Base-by-base conservation (phyloP, 2,797 vertebrate genomes). In the Tadarida brasiliensis region DNA sequence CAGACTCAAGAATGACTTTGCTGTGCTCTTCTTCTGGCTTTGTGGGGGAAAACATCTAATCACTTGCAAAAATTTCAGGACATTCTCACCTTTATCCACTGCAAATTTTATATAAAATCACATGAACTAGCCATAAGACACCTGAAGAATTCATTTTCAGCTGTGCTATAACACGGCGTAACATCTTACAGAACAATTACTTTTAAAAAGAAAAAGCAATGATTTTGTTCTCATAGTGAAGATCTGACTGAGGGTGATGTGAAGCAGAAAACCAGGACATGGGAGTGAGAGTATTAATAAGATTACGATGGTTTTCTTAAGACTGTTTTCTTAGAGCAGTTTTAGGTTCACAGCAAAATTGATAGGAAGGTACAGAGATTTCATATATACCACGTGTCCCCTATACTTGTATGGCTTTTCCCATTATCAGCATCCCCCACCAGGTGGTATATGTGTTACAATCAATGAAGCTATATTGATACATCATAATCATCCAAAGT, bases 181-280 rank as follows among this genome's bases (percentile, higher is more conserved):
- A 47, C 4, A 63, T 30, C 68, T 73, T 68, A 33, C 11, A 70
- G 24, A 61, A 51, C 3, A 82, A 88, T 63, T 65, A 80, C 5
- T 59, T 94, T 68, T 59, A 80, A 73, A 19, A 73, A 91, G 57
- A 94, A 80, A 94, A 91, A 91, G 49, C 57, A 57, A 39, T 65
- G 19, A 54, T 33, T 81, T 73, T 49, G 26, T 74, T n/a, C 35
- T 80, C 35, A 74, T 5, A n/a, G 47, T 73, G 74, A 91, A 63
- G 26, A 51, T 70, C 5, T n/a, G 59, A 81, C 6, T 49, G 33
- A 70, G 67, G 16, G 57, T 54, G 12, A 87, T 16, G 20, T 12
- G 35, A 56, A 71, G 22, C 14, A 56, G 24, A 81, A 74, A 91
- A 82, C n/a, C 54, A 71, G 44, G 80, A 86, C 17, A 56, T 35